Conservation (phyloP, 2,113 vertebrate genomes). For the Ictalurus furcatus region DNA sequence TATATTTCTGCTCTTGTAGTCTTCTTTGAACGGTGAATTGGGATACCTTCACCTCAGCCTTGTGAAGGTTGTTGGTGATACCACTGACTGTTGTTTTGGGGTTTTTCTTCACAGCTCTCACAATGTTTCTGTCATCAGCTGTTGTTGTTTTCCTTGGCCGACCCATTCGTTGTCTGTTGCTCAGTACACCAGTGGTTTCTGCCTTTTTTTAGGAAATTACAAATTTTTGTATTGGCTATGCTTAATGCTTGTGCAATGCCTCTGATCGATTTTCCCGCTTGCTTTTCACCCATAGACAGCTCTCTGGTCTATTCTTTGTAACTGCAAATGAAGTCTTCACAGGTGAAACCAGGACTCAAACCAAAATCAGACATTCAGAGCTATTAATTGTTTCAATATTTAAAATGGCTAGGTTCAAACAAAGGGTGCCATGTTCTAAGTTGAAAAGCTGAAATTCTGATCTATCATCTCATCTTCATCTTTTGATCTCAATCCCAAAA, state of each 20-base stretch:
- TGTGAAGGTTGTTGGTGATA: background rate
- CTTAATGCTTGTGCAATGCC: background rate
- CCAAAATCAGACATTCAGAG: too few species aligned
- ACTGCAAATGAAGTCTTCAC: background rate
- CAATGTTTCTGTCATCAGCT: background rate
- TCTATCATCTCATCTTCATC: background rate
- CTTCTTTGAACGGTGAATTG: background rate
- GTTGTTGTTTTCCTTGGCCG: background rate
- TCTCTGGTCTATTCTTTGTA: background rate
- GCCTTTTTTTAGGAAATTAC: background rate
- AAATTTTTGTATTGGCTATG: background rate
- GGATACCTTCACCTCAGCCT: background rate
- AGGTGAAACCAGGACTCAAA: too few species aligned
- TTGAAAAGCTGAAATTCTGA: background rate
- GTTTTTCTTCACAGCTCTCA: background rate
- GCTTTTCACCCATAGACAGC: background rate
- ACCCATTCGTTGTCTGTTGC: background rate
- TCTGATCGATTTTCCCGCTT: background rate
- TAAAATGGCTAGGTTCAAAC: background rate
- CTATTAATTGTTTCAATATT: background rate
- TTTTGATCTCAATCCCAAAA: background rate
- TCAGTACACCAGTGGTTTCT: background rate
- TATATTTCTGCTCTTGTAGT: background rate
- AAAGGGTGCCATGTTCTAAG: background rate
- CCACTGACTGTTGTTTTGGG: too few species aligned